These are phyloP conservation scores for Euplexia lucipara DNA, from an alignment of 2,888 invertebrate species.

Conservation along the genomic window DNA sequence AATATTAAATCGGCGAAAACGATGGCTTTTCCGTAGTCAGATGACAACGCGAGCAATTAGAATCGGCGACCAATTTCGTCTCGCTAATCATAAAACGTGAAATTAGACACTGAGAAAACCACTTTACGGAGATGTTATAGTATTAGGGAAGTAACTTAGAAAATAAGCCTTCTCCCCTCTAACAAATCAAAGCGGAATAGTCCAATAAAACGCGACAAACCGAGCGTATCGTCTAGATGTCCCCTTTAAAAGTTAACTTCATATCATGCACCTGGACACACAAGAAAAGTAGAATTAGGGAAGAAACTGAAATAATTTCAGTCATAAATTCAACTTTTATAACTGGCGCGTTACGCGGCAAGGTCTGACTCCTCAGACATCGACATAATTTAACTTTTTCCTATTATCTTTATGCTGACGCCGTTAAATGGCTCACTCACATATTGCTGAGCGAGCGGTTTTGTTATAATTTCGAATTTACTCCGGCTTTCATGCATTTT, in stretches of 20 bases:
- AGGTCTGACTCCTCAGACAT: slow-evolving; percentile 77
- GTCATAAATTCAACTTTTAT: slow-evolving; percentile 90
- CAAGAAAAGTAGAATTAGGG: slow-evolving; percentile 83
- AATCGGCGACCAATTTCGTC: not conserved
- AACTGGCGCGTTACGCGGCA: slow-evolving; percentile 77
- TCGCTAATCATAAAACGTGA: slow-evolving; percentile 20
- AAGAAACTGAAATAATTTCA: slow-evolving; percentile 87
- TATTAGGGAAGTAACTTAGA: slow-evolving; percentile 53
- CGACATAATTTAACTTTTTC: slow-evolving; percentile 91
- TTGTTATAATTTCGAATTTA: slow-evolving; percentile 76
- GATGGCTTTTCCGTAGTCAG: not conserved
- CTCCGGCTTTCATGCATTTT: slow-evolving; percentile 61
- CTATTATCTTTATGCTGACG: slow-evolving; percentile 90
- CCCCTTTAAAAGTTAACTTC: slow-evolving; percentile 81
- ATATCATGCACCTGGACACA: slow-evolving; percentile 87
- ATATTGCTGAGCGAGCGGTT: slow-evolving; percentile 82
- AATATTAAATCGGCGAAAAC: not conserved
- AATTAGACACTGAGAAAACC: slow-evolving; percentile 23
- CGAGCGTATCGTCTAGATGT: slow-evolving; percentile 73
- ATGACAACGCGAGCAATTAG: not conserved
- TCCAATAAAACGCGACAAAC: slow-evolving; percentile 79
- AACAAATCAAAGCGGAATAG: slow-evolving; percentile 81
- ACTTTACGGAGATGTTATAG: slow-evolving; percentile 17
- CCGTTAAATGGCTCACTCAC: slow-evolving; percentile 84
- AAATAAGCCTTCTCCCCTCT: slow-evolving; percentile 67